Base-by-base conservation (phyloP, 2,888 invertebrate species). In the Rhimphoctona megacephalus region DNA sequence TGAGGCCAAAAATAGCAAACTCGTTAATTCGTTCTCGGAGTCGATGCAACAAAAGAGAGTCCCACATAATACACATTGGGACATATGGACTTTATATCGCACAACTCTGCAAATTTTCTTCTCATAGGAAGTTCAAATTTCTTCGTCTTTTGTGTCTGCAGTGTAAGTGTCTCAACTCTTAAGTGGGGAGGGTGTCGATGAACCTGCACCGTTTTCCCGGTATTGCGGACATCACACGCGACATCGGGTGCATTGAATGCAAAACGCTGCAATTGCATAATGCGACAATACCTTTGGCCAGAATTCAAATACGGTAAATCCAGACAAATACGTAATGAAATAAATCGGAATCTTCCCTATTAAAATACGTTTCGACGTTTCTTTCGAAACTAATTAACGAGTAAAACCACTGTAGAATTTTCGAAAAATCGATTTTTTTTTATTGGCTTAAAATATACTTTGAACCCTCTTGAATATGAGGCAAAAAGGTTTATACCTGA, bases 251-350 rank as follows among this genome's bases (percentile, higher is more conserved):
- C 85, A 89, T 89, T 88, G 89, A 91, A 92, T 90, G 90, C 89
- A 91, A 92, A 92, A 86, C 88, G 89, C 88, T 73, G 87, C 86
- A 86, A 89, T 91, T 91, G 90, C 90, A 89, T 90, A 91, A 92
- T 88, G 83, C 82, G 84, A 79, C 82, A 85, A 78, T 85, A 81
- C 81, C 11, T 54, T 36, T 83, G 78, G 74, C 77, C 83, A 69
- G 78, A 80, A 78, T 73, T 85, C 81, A 57, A 74, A 22, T 19
- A 61, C 25, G n/a, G 4, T 49, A 19, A n/a, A 49, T 49, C 49
- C 19, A 5, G 49, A n/a, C 19, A n/a, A 49, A 49, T 49, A 19
- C 4, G n/a, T 17, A 17, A 30, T 17, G 17, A 7, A 19, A 30
- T 5, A 70, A 39, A 9, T 36, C 33, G 8, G 14, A 57, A 30